phyloP scores from a whole-genome alignment of 1,140 invertebrate genomes.

The Drosophila nasuta region DNA sequence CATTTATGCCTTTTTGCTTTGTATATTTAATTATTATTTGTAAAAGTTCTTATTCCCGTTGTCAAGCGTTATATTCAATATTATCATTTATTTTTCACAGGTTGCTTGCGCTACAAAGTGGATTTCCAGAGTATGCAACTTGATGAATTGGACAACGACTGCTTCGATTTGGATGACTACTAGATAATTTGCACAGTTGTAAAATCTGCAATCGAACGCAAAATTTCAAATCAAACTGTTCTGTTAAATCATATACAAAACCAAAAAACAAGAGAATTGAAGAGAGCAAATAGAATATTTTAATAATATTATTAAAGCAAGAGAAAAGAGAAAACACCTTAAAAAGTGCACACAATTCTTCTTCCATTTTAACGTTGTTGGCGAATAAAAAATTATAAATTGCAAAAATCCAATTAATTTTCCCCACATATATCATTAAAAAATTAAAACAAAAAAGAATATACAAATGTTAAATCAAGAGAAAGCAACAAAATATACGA shows the following conservation, averaged over 20 bases:
- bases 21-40: constrained; percentile 4
- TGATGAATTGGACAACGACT: constrained; percentile 93
- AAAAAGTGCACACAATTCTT: constrained; percentile 74
- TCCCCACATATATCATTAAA: constrained; percentile 6
- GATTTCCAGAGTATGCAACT: constrained; percentile 99
- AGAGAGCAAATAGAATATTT: constrained; percentile 75
- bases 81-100: constrained; percentile 37
- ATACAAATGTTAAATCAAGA: constrained; percentile 75
- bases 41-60: neutral
- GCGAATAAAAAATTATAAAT: constrained; percentile 69
- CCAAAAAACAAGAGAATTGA: constrained; percentile 28
- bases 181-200: constrained; percentile 86
- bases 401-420: constrained; percentile 64
- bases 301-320: constrained; percentile 53
- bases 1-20: constrained; percentile 9
- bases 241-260: constrained; percentile 52
- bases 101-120: constrained; percentile 98
- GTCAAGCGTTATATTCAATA: neutral
- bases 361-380: constrained; percentile 82
- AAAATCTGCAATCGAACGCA: constrained; percentile 49
- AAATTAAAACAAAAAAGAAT: constrained; percentile 40
- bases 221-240: constrained; percentile 54
- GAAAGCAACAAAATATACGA: constrained; percentile 68
- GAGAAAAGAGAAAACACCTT: constrained; percentile 31
- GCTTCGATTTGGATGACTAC: constrained; percentile 97